Percentiles rank a stretch among this genome's conserved stretches.
phyloP scores from a whole-genome alignment of 1,140 invertebrate genomes.

The Hylaeus volcanicus region DNA sequence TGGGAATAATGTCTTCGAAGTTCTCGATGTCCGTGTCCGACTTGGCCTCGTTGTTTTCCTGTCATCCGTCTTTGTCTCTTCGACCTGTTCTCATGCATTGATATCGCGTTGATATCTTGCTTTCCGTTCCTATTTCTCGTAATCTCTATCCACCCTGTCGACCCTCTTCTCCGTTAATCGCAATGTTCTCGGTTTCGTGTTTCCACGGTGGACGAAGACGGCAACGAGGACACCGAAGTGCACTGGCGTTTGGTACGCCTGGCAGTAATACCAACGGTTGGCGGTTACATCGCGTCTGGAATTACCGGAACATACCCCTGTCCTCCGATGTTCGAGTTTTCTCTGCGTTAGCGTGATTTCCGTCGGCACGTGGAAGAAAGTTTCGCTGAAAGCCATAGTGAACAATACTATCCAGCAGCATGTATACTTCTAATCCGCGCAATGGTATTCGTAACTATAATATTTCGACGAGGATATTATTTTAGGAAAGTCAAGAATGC shows the following conservation, averaged over 20 bases:
- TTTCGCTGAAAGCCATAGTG: too few relatives aligned
- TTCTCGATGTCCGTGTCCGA: background rate
- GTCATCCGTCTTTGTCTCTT: conserved; percentile 23
- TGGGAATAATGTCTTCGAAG: conserved; percentile 18
- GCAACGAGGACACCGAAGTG: conserved; percentile 26
- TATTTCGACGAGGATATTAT: too few relatives aligned
- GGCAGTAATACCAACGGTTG: conserved; percentile 28
- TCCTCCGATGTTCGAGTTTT: conserved; percentile 1
- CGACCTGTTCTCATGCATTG: background rate
- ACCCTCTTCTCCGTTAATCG: conserved; percentile 19
- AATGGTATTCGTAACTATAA: too few relatives aligned
- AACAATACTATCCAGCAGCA: too few relatives aligned
- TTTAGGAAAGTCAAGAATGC: too few relatives aligned
- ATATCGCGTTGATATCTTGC: conserved; percentile 15
- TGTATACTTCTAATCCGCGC: too few relatives aligned
- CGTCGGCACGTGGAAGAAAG: too few relatives aligned
- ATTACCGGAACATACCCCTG: conserved; percentile 45
- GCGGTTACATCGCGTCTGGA: conserved; percentile 55
- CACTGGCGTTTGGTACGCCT: conserved; percentile 20
- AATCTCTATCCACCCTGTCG: conserved; percentile 13
- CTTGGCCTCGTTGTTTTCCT: background rate
- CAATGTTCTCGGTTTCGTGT: conserved; percentile 63
- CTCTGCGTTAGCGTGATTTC: conserved; percentile 3
- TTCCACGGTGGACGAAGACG: conserved; percentile 45
- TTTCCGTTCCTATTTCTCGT: conserved; percentile 7